These are phyloP conservation scores for Chrysina gloriosa DNA, from an alignment of 2,888 invertebrate genomes.

Conservation along the genomic window DNA sequence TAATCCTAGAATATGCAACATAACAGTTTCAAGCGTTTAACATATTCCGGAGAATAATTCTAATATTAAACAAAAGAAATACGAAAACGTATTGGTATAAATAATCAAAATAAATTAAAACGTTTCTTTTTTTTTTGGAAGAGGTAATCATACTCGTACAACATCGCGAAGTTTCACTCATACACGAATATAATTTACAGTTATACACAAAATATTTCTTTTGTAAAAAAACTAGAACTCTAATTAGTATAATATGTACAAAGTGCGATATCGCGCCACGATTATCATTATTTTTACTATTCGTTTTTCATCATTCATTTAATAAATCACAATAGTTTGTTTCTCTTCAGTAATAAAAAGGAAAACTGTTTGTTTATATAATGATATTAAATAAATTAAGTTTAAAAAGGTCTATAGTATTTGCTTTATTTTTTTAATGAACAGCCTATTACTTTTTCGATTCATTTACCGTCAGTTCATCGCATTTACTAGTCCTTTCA, in stretches of 20 bases:
- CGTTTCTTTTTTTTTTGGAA: slow-evolving; percentile 35
- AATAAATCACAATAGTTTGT: slow-evolving; percentile 45
- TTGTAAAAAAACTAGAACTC: slow-evolving; percentile 63
- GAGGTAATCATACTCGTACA: slow-evolving; percentile 38
- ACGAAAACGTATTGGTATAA: not conserved
- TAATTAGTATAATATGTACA: slow-evolving; percentile 56
- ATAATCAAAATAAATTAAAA: not conserved
- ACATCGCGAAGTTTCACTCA: slow-evolving; percentile 40
- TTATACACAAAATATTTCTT: slow-evolving; percentile 56
- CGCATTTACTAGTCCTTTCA: slow-evolving; percentile 21
- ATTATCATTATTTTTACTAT: slow-evolving; percentile 18
- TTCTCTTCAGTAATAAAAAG: slow-evolving; percentile 30
- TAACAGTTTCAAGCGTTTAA: no score
- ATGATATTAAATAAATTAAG: slow-evolving; percentile 34
- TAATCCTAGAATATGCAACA: no score
- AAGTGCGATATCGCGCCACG: slow-evolving; percentile 37
- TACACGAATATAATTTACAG: slow-evolving; percentile 49
- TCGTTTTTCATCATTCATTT: slow-evolving; percentile 28
- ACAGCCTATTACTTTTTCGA: slow-evolving; percentile 37
- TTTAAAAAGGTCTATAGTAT: slow-evolving; percentile 28
- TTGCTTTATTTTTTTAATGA: slow-evolving; percentile 18
- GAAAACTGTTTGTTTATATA: slow-evolving; percentile 25
- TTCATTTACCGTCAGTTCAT: slow-evolving; percentile 27
- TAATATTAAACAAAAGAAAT: not conserved
- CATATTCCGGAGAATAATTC: no score